Conservation (phyloP, 2,888 invertebrate genomes). For the Seira musarum region DNA sequence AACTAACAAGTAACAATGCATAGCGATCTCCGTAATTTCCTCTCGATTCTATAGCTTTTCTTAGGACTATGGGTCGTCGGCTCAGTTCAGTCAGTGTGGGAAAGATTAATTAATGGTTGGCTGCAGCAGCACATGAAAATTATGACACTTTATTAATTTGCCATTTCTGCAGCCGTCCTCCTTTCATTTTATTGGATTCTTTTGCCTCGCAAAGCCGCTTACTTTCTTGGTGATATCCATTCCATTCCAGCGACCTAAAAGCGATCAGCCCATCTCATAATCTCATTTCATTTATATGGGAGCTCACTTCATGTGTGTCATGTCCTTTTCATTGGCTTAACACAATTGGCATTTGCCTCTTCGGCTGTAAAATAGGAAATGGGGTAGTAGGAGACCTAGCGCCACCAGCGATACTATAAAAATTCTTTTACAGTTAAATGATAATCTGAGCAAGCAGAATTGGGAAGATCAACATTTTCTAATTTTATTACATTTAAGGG, state of each 20-base stretch:
- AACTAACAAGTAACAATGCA: no score
- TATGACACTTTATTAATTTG: background rate
- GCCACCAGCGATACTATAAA: no score
- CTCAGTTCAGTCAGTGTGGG: no score
- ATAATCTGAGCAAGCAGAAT: slow-evolving; percentile 33
- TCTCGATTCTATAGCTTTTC: no score
- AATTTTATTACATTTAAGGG: slow-evolving; percentile 21
- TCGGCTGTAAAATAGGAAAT: background rate
- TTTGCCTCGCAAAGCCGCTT: background rate
- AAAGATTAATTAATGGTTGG: background rate
- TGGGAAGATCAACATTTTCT: slow-evolving; percentile 14
- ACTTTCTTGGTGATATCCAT: background rate
- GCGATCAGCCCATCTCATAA: background rate
- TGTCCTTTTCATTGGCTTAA: background rate
- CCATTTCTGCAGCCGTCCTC: background rate
- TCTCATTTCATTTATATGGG: background rate
- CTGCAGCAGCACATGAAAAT: background rate
- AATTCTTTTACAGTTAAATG: slow-evolving; percentile 16
- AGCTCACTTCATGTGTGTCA: background rate
- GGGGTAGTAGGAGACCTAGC: background rate
- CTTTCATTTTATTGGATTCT: background rate
- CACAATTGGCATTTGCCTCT: background rate
- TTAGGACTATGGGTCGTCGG: no score
- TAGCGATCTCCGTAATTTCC: no score
- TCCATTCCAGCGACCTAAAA: background rate